Percentiles rank a stretch among this genome's conserved stretches.
Conservation (phyloP, 2,888 invertebrate genomes). For the Eulithis testata region DNA sequence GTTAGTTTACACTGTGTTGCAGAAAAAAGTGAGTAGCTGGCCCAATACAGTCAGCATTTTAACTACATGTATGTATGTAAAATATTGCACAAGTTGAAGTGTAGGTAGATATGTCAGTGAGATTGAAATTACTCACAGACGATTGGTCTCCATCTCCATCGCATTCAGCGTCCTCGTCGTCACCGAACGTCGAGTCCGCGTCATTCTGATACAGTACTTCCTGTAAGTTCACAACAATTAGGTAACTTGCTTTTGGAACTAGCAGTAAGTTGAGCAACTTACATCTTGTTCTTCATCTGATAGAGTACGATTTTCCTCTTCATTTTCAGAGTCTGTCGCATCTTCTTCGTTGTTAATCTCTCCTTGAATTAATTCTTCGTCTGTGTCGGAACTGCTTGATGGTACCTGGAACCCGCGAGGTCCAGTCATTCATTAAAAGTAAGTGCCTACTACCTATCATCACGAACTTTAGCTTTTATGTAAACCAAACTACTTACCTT, state of each 20-base stretch:
- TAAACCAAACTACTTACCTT: slow-evolving; percentile 45
- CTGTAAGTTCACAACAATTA: slow-evolving; percentile 51
- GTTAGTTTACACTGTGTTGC: too few relatives aligned
- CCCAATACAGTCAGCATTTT: too few relatives aligned
- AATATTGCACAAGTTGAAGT: too few relatives aligned
- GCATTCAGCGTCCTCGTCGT: slow-evolving; percentile 50
- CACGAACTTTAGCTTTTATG: not conserved
- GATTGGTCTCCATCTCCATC: slow-evolving; percentile 55
- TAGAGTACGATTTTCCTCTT: slow-evolving; percentile 70
- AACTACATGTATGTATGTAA: too few relatives aligned
- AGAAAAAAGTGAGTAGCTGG: too few relatives aligned
- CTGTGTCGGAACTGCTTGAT: slow-evolving; percentile 44
- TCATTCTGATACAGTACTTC: slow-evolving; percentile 82
- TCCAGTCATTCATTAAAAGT: too few relatives aligned
- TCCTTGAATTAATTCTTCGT: slow-evolving; percentile 58
- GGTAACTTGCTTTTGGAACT: not conserved
- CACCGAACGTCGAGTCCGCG: slow-evolving; percentile 77
- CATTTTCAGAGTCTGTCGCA: slow-evolving; percentile 70
- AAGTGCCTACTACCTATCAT: too few relatives aligned
- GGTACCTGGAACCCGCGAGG: slow-evolving; percentile 12
- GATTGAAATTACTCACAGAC: slow-evolving; percentile 57
- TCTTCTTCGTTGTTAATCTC: slow-evolving; percentile 61
- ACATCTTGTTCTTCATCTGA: slow-evolving; percentile 78
- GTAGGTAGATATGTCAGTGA: too few relatives aligned
- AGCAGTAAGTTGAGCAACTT: slow-evolving; percentile 37